Evolutionary conservation across 2,888 invertebrate genomes (phyloP).

Genomic region (Pseudococcus viburni): DNA sequence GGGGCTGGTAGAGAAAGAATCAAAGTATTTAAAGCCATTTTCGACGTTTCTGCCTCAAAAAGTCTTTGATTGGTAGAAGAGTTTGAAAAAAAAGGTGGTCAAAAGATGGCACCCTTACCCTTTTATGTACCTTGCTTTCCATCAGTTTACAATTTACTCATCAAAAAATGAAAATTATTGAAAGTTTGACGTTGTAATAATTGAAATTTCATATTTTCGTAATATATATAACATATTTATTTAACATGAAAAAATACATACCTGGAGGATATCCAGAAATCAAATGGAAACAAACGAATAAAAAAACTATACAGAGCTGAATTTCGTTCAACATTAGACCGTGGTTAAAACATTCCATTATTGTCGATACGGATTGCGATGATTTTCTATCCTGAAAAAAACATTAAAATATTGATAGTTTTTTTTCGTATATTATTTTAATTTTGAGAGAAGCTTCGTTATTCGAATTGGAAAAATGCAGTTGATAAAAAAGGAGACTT

Average conservation of each 20-base stretch:
- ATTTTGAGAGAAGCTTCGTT: neutral
- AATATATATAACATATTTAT: neutral
- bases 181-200: neutral
- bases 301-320: slow-evolving; percentile 25
- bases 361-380: slow-evolving; percentile 55
- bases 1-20: too few relatives aligned
- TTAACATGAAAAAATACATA: neutral
- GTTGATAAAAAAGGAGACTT: too few relatives aligned
- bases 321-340: slow-evolving; percentile 58
- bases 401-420: neutral
- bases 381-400: slow-evolving; percentile 37
- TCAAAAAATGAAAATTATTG: neutral
- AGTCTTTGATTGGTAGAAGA: too few relatives aligned
- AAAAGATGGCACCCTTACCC: too few relatives aligned
- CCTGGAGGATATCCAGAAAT: slow-evolving; percentile 59
- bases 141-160: neutral
- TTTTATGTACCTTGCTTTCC: too few relatives aligned
- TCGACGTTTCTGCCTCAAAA: too few relatives aligned
- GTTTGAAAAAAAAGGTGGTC: too few relatives aligned
- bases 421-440: too few relatives aligned
- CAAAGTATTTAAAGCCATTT: too few relatives aligned
- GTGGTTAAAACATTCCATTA: slow-evolving; percentile 26
- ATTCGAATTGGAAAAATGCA: neutral
- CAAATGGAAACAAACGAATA: slow-evolving; percentile 29
- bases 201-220: neutral